Conservation (phyloP, 1,140 invertebrate species). For the Formica exsecta region DNA sequence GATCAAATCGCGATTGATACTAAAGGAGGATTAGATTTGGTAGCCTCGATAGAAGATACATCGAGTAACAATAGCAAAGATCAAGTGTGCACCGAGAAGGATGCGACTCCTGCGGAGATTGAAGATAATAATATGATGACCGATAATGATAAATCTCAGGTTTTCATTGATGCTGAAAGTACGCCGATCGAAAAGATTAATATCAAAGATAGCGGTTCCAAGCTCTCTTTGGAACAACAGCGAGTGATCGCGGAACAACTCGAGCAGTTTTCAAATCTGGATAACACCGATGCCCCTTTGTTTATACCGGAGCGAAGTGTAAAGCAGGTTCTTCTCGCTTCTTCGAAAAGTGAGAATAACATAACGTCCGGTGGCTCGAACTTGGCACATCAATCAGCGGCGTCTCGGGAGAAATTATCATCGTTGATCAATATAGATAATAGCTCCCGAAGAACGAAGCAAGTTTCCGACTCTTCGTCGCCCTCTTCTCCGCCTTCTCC, state of each 20-base stretch:
- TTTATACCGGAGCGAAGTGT: constrained; percentile 76
- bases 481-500: constrained; percentile 17
- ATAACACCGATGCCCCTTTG: constrained; percentile 79
- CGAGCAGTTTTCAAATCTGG: constrained; percentile 88
- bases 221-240: constrained; percentile 87
- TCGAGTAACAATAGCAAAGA: neutral
- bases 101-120: neutral
- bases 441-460: neutral
- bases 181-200: neutral
- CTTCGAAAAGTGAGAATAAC: neutral
- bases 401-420: neutral
- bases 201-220: constrained; percentile 59
- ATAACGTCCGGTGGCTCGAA: neutral
- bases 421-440: constrained; percentile 1
- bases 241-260: constrained; percentile 88
- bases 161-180: neutral
- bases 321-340: neutral
- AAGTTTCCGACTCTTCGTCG: neutral
- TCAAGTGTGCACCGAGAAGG: neutral
- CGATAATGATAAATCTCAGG: neutral
- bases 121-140: neutral
- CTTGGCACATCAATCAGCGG: neutral
- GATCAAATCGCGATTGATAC: neutral
- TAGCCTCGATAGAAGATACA: constrained; percentile 63
- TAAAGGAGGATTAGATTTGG: constrained; percentile 46